These are phyloP conservation scores for Parazoanthus atlanticus DNA, from an alignment of 92 coral and sea anemone species.

Conservation along the genomic window DNA sequence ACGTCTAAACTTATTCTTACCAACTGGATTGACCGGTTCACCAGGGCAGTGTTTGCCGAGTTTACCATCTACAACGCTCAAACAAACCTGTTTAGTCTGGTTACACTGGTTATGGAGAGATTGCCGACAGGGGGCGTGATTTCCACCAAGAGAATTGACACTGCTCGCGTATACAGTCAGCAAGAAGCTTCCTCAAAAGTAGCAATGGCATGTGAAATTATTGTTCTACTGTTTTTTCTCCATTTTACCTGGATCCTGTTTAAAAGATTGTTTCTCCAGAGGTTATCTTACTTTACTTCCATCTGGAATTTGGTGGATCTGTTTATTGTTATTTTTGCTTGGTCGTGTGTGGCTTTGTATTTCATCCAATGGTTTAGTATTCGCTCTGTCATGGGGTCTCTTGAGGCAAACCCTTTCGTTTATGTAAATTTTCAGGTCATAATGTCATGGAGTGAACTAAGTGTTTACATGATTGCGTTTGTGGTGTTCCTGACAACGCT, in stretches of 20 bases:
- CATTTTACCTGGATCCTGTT: constrained; percentile 43
- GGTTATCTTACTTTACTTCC: constrained; percentile 41
- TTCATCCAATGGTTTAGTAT: constrained; percentile 44
- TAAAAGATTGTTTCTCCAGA: constrained; percentile 46
- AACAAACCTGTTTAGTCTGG: constrained; percentile 66
- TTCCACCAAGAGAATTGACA: constrained; percentile 60
- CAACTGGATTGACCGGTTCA: constrained; percentile 59
- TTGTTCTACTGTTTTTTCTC: constrained; percentile 41
- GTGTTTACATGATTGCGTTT: constrained; percentile 58
- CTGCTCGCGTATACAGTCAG: constrained; percentile 66
- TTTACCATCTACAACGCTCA: constrained; percentile 70
- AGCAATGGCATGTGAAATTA: constrained; percentile 46
- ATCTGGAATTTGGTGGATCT: constrained; percentile 56
- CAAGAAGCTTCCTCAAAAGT: constrained; percentile 48
- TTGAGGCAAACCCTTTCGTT: constrained; percentile 62
- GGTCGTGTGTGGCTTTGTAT: constrained; percentile 43
- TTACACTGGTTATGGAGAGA: constrained; percentile 61
- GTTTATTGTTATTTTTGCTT: constrained; percentile 45
- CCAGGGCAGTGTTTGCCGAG: constrained; percentile 59
- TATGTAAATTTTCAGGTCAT: constrained; percentile 76
- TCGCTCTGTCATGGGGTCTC: constrained; percentile 41
- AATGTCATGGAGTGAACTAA: constrained; percentile 57
- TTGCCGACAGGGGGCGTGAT: constrained; percentile 63
- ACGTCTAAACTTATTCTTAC: constrained; percentile 37
- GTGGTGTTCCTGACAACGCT: constrained; percentile 74